Base-by-base conservation (phyloP, 1,140 invertebrate genomes). In the Lithobius niger region DNA sequence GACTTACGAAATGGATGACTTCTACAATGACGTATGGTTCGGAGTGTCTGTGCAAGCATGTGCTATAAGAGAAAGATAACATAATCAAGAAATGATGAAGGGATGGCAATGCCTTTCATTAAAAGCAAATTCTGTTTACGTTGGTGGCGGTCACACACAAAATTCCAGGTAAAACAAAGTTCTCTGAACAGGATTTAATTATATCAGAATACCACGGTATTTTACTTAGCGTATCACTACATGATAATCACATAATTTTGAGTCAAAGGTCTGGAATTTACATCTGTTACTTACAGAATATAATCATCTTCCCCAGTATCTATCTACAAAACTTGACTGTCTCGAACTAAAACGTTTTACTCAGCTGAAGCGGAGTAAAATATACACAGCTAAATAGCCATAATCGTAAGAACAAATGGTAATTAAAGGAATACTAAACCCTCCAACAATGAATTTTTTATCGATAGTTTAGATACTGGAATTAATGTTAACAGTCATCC, bases 1-100 rank as follows among this genome's bases (percentile, higher is more conserved):
- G 51, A 66, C 73, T 76, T 74, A 84, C 83, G 77, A 64, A 86
- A 69, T 67, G 79, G 77, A 57, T 79, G 69, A 57, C 79, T 80
- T 61, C 83, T 76, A 68, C 84, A 87, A 63, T 82, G 83, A 56
- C 82, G 69, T 53, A 89, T 79, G 31, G 80, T 86, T 57, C 84
- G 74, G 71, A 90, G 77, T 0, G 84, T 86, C 68, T 88, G 83
- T 21, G 84, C 84, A 62, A 90, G 75, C 83, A 90, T 86, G 66
- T 89, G 86, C 74, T 76, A 66, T 55, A 48, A 47, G 57, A 28
- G 27, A 27, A 31, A 55, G 26, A 26, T 16, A 51, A 15, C 28
- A 28, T 2, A 56, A 4, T 1, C 48, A 48, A 48, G n/a, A 27
- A 61, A 18, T 24, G 10, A 10, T 24, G 31, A 27, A 62, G 47